Percentiles rank a stretch among this genome's conserved stretches.
These are phyloP conservation scores for Eupeodes corollae DNA, from an alignment of 1,140 invertebrate genomes.

Conservation along the genomic window DNA sequence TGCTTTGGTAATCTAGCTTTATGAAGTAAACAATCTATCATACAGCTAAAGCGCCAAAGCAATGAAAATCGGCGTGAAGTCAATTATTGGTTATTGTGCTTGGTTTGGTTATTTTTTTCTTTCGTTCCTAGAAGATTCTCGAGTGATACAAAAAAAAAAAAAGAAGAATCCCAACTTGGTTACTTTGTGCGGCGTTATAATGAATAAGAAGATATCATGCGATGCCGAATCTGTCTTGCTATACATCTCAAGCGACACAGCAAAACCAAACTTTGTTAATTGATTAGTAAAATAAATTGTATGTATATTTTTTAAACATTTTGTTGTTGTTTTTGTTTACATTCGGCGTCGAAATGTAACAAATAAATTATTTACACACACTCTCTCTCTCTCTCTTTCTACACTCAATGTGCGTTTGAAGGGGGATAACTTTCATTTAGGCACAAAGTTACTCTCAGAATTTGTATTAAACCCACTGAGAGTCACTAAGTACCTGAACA, in stretches of 20 bases:
- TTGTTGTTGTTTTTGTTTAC: background rate
- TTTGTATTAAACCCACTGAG: constrained; percentile 45
- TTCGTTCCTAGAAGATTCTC: background rate
- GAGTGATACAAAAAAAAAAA: too few species aligned
- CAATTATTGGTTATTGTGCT: background rate
- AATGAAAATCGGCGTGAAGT: constrained; percentile 32
- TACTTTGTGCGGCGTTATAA: background rate
- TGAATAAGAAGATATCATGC: background rate
- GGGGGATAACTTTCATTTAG: constrained; percentile 18
- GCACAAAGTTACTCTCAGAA: constrained; percentile 44
- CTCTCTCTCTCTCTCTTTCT: too few species aligned
- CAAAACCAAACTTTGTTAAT: background rate
- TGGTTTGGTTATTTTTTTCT: background rate
- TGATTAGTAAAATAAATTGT: background rate
- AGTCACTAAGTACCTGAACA: constrained; percentile 73
- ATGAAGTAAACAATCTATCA: constrained; percentile 66
- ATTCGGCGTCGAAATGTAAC: too few species aligned
- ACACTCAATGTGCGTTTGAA: background rate
- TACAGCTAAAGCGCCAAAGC: constrained; percentile 96
- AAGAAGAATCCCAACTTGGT: too few species aligned
- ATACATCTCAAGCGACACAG: background rate
- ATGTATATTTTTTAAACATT: background rate
- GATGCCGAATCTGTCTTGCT: background rate
- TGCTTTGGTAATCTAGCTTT: constrained; percentile 94
- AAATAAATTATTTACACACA: background rate